Conservation (phyloP, 2,113 vertebrate species). For the Mellivora capensis region DNA sequence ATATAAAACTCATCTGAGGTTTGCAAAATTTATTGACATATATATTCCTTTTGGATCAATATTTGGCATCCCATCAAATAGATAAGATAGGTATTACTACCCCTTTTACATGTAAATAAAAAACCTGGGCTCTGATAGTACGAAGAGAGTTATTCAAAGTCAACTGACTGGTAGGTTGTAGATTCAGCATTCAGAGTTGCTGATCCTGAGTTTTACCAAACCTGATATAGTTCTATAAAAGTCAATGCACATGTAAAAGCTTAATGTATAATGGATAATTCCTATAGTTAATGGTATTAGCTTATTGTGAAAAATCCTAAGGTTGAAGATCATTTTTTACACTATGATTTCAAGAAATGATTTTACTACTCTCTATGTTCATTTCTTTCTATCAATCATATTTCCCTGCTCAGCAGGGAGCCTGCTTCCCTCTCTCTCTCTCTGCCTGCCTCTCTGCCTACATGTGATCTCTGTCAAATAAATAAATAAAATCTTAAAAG, state of each 20-base stretch:
- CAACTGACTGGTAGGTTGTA: not conserved
- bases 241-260: not conserved
- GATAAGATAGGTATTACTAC: not conserved
- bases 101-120: not conserved
- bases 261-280: not conserved
- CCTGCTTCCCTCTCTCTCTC: no score
- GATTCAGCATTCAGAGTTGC: not conserved
- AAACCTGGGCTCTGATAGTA: not conserved
- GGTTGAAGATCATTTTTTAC: not conserved
- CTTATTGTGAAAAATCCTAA: not conserved
- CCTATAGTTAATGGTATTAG: not conserved
- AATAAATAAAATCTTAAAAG: not conserved
- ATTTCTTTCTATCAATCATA: not conserved
- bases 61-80: not conserved
- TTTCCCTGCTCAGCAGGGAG: not conserved
- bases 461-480: no score
- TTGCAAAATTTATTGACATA: not conserved
- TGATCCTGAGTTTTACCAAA: not conserved
- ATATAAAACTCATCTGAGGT: not conserved
- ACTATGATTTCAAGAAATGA: not conserved
- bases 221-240: not conserved
- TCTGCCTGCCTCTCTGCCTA: no score
- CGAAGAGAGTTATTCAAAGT: not conserved
- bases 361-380: not conserved
- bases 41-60: not conserved